Evolutionary conservation across 1,140 invertebrate genomes (phyloP).

Genomic region (Penaeus japonicus): DNA sequence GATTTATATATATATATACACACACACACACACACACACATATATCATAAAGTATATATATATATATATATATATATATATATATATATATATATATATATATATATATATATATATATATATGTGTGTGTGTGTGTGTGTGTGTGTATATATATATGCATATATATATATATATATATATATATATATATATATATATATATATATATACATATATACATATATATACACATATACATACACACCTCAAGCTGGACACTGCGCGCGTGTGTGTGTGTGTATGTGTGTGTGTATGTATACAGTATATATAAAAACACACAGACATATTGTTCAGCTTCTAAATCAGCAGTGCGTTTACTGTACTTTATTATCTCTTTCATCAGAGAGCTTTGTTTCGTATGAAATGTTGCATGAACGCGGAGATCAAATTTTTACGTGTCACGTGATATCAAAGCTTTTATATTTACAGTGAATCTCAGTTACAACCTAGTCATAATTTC

Average conservation of each 20-base stretch:
- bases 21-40: background rate
- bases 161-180: background rate
- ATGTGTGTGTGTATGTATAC: background rate
- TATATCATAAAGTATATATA: too few relatives aligned
- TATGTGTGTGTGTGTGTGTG: background rate
- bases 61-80: background rate
- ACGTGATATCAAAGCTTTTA: too few relatives aligned
- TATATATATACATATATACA: background rate
- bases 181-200: background rate
- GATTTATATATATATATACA: background rate
- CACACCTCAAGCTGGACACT: background rate
- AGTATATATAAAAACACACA: too few relatives aligned
- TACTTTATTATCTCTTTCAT: too few relatives aligned
- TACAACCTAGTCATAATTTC: too few relatives aligned
- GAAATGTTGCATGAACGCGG: too few relatives aligned
- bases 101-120: conserved; percentile 13
- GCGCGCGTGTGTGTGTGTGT: background rate
- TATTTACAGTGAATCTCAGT: too few relatives aligned
- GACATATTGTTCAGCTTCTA: too few relatives aligned
- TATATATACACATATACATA: conserved; percentile 8
- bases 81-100: background rate
- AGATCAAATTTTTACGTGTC: too few relatives aligned
- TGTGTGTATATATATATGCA: background rate
- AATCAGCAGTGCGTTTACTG: too few relatives aligned
- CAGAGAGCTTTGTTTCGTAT: too few relatives aligned